Conservation (phyloP, 2,888 invertebrate species). For the Drosophila kambysellisi region DNA sequence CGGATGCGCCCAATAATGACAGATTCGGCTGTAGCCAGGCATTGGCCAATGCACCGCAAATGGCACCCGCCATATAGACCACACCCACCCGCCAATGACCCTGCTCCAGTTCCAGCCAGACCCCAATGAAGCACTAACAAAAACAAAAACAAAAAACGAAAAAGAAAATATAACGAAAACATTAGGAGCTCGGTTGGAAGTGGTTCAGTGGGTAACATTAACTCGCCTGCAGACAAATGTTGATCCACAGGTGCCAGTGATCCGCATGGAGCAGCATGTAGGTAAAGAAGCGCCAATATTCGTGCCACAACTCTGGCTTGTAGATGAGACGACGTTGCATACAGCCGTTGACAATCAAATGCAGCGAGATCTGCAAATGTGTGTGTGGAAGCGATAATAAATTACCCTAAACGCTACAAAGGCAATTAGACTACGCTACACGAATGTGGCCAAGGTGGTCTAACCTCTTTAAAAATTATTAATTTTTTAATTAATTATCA, state of each 20-base stretch:
- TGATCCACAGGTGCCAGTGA: conserved; percentile 91
- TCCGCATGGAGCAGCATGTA: conserved; percentile 93
- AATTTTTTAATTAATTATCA: neutral
- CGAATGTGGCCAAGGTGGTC: neutral
- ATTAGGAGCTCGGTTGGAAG: neutral
- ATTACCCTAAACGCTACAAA: conserved; percentile 29
- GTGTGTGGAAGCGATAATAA: conserved; percentile 12
- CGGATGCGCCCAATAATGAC: conserved; percentile 94
- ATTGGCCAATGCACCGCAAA: conserved; percentile 91
- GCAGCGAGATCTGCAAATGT: conserved; percentile 65
- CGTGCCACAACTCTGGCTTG: conserved; percentile 57
- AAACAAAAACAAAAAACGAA: neutral
- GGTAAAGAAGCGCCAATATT: conserved; percentile 90
- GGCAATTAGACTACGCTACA: conserved; percentile 33
- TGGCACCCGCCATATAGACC: conserved; percentile 91
- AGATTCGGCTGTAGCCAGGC: conserved; percentile 91
- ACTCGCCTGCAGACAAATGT: conserved; percentile 89
- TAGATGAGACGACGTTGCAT: conserved; percentile 73
- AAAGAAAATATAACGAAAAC: no score
- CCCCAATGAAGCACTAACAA: conserved; percentile 72
- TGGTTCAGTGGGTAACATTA: neutral
- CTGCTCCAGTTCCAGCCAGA: conserved; percentile 89
- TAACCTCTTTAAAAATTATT: neutral
- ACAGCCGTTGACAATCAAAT: conserved; percentile 66
- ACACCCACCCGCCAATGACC: conserved; percentile 89